Percentiles rank a stretch among this genome's conserved stretches.
Conservation (phyloP, 1,140 invertebrate genomes). For the Eulimnadia texana region DNA sequence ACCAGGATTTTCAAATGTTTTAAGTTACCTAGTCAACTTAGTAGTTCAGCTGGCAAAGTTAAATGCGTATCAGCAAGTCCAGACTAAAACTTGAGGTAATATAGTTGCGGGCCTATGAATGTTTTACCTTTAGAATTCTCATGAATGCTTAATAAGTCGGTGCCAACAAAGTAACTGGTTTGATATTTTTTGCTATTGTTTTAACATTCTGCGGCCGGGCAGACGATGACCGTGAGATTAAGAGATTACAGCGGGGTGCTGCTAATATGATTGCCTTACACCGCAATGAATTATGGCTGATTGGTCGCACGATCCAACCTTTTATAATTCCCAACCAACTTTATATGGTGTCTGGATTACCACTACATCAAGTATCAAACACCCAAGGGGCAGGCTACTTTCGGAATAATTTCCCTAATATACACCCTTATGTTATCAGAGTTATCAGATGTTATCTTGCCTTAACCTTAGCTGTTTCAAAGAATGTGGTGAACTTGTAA, state of each 20-base stretch:
- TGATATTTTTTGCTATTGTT: too few species aligned
- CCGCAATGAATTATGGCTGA: not conserved
- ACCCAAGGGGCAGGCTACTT: not conserved
- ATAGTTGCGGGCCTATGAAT: not conserved
- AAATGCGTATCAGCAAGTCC: too few species aligned
- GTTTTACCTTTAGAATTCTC: not conserved
- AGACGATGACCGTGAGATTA: not conserved
- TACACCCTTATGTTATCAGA: too few species aligned
- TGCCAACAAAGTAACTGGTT: too few species aligned
- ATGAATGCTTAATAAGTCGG: not conserved
- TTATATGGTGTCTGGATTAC: not conserved
- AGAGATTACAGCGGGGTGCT: not conserved
- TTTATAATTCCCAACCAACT: not conserved
- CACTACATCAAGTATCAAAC: not conserved
- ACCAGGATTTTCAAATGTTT: too few species aligned
- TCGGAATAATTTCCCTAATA: too few species aligned
- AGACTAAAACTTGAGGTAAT: too few species aligned
- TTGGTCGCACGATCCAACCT: not conserved
- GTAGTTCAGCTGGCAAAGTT: too few species aligned
- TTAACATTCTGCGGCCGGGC: not conserved
- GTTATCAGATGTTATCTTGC: too few species aligned
- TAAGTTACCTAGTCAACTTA: too few species aligned
- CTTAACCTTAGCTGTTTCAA: too few species aligned
- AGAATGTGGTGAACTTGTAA: too few species aligned
- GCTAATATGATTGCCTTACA: not conserved